Conservation (phyloP, 2,797 vertebrate species). For the Pseudocheirus occidentalis region DNA sequence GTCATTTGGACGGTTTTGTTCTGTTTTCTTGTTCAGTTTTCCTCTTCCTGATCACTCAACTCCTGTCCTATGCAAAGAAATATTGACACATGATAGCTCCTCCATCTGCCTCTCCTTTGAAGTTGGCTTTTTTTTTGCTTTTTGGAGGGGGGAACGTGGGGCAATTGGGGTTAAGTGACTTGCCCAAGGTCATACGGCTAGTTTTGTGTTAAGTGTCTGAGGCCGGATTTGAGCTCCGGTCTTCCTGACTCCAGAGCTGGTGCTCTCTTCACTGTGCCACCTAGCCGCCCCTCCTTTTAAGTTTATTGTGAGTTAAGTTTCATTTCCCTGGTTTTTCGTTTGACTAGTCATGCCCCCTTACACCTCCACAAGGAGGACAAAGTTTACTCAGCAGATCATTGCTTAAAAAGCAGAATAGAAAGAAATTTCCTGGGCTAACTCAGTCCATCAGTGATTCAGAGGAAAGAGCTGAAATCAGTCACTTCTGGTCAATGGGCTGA, state of each 20-base stretch:
- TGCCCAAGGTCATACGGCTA: too few species aligned
- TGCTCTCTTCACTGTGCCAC: too few species aligned
- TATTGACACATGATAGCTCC: background rate
- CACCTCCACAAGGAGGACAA: background rate
- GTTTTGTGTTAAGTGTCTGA: too few species aligned
- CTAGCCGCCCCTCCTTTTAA: too few species aligned
- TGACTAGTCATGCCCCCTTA: background rate
- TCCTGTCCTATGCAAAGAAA: background rate
- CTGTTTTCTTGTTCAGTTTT: background rate
- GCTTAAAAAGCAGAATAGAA: background rate
- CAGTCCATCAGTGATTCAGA: background rate
- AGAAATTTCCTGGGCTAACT: background rate
- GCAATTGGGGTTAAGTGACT: too few species aligned
- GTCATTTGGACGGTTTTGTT: background rate
- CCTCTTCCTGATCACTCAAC: background rate
- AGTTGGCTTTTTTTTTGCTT: background rate
- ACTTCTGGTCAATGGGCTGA: background rate
- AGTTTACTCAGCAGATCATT: background rate
- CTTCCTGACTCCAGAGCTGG: too few species aligned
- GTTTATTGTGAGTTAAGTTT: background rate
- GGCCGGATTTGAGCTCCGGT: too few species aligned
- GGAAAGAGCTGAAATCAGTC: background rate
- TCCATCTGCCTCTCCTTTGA: background rate
- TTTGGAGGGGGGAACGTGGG: too few species aligned
- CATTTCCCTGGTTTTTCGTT: background rate